These are phyloP conservation scores for Anolis sagrei DNA, from an alignment of 2,113 vertebrate species.

Conservation along the genomic window DNA sequence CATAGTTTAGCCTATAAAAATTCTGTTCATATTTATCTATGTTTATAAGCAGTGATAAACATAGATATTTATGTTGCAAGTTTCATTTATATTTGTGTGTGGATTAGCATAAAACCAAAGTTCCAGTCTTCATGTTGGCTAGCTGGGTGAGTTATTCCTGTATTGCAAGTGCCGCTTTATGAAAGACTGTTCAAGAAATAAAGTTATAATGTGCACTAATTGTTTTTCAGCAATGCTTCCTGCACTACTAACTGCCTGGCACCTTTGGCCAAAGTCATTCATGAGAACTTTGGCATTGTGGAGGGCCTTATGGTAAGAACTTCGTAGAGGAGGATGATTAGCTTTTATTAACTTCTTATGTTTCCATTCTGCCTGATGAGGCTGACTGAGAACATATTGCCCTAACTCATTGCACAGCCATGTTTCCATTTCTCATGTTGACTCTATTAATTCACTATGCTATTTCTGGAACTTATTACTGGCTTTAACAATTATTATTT, in stretches of 20 bases:
- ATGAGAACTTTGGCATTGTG: conserved; percentile 86
- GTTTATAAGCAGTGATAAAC: no score
- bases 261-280: conserved; percentile 88
- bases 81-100: neutral
- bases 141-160: neutral
- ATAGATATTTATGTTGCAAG: neutral
- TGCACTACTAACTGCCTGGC: conserved; percentile 93
- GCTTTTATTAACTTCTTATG: no score
- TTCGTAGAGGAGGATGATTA: no score
- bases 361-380: no score
- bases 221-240: conserved; percentile 85
- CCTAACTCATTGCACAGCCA: no score
- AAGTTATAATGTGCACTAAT: neutral
- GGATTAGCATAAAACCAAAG: no score
- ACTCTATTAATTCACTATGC: no score
- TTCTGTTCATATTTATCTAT: neutral
- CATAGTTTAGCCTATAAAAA: neutral
- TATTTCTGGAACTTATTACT: no score
- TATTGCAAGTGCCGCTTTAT: neutral
- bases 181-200: neutral
- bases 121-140: no score
- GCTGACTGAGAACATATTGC: no score
- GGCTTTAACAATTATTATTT: no score
- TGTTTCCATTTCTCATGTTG: no score
- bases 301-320: conserved; percentile 89